A percentile compares a stretch with the other conserved stretches of the same genome.
These are phyloP conservation scores for Morpho achilles DNA, from an alignment of 2,888 invertebrate genomes.

Conservation along the genomic window DNA sequence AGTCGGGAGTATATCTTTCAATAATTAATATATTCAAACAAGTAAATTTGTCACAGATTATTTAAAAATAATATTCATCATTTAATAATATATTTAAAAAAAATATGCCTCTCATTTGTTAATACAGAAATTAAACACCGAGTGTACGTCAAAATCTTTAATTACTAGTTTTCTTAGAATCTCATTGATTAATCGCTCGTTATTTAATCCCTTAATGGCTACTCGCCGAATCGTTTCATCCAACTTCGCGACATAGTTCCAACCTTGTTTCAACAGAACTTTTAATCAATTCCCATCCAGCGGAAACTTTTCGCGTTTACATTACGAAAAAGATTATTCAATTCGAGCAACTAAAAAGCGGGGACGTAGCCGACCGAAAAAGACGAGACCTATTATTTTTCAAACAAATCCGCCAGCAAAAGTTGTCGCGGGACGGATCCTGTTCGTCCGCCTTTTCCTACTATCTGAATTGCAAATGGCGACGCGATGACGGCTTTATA, in stretches of 20 bases:
- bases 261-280: slow-evolving; percentile 24
- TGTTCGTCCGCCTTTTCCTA: slow-evolving; percentile 67
- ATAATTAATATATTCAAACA: too few species aligned
- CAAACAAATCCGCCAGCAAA: slow-evolving; percentile 64
- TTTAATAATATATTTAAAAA: too few species aligned
- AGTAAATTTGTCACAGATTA: too few species aligned
- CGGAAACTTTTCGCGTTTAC: slow-evolving; percentile 30
- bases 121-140: background rate
- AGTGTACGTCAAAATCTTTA: background rate
- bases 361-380: slow-evolving; percentile 46
- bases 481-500: slow-evolving; percentile 69
- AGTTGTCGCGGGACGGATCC: slow-evolving; percentile 56
- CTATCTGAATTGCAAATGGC: slow-evolving; percentile 76
- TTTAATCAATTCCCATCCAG: slow-evolving; percentile 27
- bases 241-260: slow-evolving; percentile 12
- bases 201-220: slow-evolving; percentile 12
- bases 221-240: slow-evolving; percentile 7
- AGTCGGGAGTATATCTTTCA: too few species aligned
- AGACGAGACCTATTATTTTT: slow-evolving; percentile 62
- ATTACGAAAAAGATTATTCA: slow-evolving; percentile 49
- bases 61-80: too few species aligned
- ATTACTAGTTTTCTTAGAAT: background rate
- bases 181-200: slow-evolving; percentile 12
- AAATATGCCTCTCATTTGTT: background rate
- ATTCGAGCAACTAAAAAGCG: slow-evolving; percentile 62